Evolutionary conservation across 2,888 invertebrate species (phyloP).

Genomic region (Drosophila fulvimacula): DNA sequence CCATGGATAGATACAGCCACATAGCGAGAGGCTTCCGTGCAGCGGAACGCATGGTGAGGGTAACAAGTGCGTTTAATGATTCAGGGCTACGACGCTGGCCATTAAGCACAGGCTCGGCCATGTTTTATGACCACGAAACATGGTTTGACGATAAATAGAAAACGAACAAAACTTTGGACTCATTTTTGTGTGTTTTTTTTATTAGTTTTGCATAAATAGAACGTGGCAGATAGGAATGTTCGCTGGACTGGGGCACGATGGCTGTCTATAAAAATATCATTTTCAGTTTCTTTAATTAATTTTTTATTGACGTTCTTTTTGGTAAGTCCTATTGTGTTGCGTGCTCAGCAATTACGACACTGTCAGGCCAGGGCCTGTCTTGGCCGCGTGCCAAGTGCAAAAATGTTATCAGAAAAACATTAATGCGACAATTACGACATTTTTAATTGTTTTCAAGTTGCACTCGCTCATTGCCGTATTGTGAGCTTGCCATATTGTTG

Average conservation of each 20-base stretch:
- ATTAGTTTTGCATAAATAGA: slow-evolving; percentile 51
- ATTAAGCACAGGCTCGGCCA: slow-evolving; percentile 78
- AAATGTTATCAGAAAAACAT: slow-evolving; percentile 81
- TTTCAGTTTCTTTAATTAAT: slow-evolving; percentile 60
- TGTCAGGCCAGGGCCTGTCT: slow-evolving; percentile 38
- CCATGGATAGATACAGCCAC: neutral
- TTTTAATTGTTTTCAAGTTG: slow-evolving; percentile 79
- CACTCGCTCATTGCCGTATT: slow-evolving; percentile 56
- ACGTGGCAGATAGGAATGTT: neutral
- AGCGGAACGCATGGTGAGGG: neutral
- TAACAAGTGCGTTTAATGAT: slow-evolving; percentile 82
- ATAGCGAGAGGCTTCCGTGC: neutral
- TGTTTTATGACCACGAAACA: slow-evolving; percentile 80
- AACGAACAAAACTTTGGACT: slow-evolving; percentile 39
- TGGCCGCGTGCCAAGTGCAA: slow-evolving; percentile 52
- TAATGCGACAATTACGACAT: slow-evolving; percentile 80
- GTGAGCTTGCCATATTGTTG: slow-evolving; percentile 51
- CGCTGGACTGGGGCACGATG: slow-evolving; percentile 34
- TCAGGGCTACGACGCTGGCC: slow-evolving; percentile 66
- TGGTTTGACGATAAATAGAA: slow-evolving; percentile 53
- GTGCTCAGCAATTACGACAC: slow-evolving; percentile 58
- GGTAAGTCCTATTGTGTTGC: slow-evolving; percentile 46
- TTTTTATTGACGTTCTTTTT: slow-evolving; percentile 67
- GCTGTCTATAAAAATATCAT: slow-evolving; percentile 61
- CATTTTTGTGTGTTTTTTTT: slow-evolving; percentile 28